phyloP scores from a whole-genome alignment of 2,113 vertebrate species.

The Sturnus vulgaris region DNA sequence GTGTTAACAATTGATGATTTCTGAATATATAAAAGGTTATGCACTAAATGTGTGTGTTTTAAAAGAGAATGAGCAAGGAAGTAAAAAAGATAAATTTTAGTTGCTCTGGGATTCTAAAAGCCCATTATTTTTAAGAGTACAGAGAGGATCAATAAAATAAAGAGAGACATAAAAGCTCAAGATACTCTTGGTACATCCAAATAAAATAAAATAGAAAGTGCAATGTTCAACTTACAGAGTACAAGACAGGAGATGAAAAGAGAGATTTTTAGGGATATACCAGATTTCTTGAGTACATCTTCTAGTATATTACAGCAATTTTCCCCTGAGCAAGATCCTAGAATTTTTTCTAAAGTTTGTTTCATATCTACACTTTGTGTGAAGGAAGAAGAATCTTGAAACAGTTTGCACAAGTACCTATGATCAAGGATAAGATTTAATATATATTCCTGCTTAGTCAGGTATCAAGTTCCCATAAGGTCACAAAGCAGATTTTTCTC shows the following conservation, averaged over 20 bases:
- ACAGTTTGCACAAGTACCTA: slow-evolving; percentile 13
- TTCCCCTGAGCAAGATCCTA: slow-evolving; percentile 19
- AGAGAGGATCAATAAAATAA: slow-evolving; percentile 74
- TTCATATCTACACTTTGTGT: slow-evolving; percentile 18
- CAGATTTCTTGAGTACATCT: background rate
- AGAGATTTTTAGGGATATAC: slow-evolving; percentile 13
- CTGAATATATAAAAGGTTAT: slow-evolving; percentile 53
- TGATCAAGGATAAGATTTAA: slow-evolving; percentile 36
- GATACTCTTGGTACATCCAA: slow-evolving; percentile 60
- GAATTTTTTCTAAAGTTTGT: slow-evolving; percentile 43
- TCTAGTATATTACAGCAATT: slow-evolving; percentile 31
- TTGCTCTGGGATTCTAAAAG: slow-evolving; percentile 68
- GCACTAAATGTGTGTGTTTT: slow-evolving; percentile 41
- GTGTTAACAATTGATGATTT: slow-evolving; percentile 42
- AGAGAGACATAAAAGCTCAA: slow-evolving; percentile 70
- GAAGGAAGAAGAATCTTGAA: background rate
- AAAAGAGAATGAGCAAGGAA: slow-evolving; percentile 59
- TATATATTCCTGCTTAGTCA: slow-evolving; percentile 16
- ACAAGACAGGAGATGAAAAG: background rate
- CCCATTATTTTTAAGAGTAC: slow-evolving; percentile 74
- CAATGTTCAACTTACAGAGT: background rate
- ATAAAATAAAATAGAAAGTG: slow-evolving; percentile 60
- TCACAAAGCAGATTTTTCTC: slow-evolving; percentile 43
- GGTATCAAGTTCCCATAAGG: slow-evolving; percentile 38
- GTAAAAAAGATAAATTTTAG: slow-evolving; percentile 69